A percentile compares a stretch with the other conserved stretches of the same genome.
phyloP scores from a whole-genome alignment of 2,888 invertebrate genomes.

The Oxycera nigricornis region DNA sequence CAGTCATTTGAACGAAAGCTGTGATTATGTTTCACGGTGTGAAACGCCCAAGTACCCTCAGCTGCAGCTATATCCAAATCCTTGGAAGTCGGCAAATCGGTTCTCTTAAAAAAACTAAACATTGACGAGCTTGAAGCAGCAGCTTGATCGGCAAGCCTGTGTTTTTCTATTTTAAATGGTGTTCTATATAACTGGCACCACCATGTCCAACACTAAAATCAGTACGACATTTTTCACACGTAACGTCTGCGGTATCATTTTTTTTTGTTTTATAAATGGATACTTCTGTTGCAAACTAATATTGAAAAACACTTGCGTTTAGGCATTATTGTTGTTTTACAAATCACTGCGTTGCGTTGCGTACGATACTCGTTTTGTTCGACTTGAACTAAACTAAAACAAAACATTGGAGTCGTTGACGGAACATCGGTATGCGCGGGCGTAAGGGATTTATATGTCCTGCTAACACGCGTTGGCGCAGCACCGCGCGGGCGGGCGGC shows the following conservation, averaged over 20 bases:
- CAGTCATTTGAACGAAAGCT: too few relatives aligned
- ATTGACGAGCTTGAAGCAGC: slow-evolving; percentile 46
- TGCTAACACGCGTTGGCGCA: neutral
- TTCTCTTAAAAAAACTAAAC: slow-evolving; percentile 46
- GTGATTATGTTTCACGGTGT: too few relatives aligned
- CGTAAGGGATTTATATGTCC: neutral
- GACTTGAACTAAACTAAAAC: neutral
- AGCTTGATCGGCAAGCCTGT: slow-evolving; percentile 43
- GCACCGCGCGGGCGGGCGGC: too few relatives aligned
- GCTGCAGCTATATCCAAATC: slow-evolving; percentile 45
- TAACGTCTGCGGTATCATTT: slow-evolving; percentile 39
- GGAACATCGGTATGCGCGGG: neutral
- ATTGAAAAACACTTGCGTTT: slow-evolving; percentile 48
- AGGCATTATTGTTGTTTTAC: slow-evolving; percentile 1
- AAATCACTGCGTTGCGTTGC: neutral
- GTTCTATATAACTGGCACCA: slow-evolving; percentile 47
- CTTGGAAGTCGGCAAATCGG: slow-evolving; percentile 46
- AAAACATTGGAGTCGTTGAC: slow-evolving; percentile 8
- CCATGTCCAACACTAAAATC: slow-evolving; percentile 45
- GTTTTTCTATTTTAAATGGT: slow-evolving; percentile 49
- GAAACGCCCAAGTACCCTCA: slow-evolving; percentile 40
- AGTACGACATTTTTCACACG: slow-evolving; percentile 45
- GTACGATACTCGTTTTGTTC: neutral
- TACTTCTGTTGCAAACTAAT: slow-evolving; percentile 47
- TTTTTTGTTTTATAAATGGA: slow-evolving; percentile 49